Base-by-base conservation (phyloP, 1,140 invertebrate genomes). In the Ladona fulva region DNA sequence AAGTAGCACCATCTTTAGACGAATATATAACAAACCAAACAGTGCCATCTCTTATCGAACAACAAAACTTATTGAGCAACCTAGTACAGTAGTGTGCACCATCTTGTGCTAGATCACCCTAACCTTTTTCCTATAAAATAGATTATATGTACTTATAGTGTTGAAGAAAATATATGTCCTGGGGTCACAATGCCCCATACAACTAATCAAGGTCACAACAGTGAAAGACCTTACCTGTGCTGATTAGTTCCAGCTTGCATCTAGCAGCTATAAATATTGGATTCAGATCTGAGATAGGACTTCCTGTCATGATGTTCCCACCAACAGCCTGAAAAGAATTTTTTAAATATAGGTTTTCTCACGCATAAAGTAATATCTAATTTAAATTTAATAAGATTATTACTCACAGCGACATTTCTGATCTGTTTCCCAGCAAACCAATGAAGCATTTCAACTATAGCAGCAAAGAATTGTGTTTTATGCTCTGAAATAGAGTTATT, bases 221-320 rank as follows among this genome's bases (percentile, higher is more conserved):
- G n/a, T 37, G 8, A 37, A 37, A 37, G 1, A 1, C 89, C 83
- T 88, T 82, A 88, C 88, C 52, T 66, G 14, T 66, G 78, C 87
- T 89, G 29, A 86, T 84, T 0, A 92, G 84, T 42, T 88, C 84
- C 7, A 94, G 80, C 25, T 85, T 79, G 76, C 85, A 85, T 78
- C 88, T 87, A 77, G 91, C 90, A 16, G 96, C 94, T 87, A 97
- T 91, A 79, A 97, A 91, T 79, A 99, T 91, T 22, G 96, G 96
- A 86, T 96, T 97, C 82, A 98, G 87, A 87, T 99, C 97, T 11
- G 96, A 98, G 83, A 98, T 98, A 0, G 97, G 96, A 86, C 95
- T 97, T 19, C 95, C 95, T 0, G 96, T 98, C 86, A 97, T 92
- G 75, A 98, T 95, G 85, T 98, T 98, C 25, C 96, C 96, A 74